Base-by-base conservation (phyloP, 2,113 vertebrate species). In the Bettongia penicillata region DNA sequence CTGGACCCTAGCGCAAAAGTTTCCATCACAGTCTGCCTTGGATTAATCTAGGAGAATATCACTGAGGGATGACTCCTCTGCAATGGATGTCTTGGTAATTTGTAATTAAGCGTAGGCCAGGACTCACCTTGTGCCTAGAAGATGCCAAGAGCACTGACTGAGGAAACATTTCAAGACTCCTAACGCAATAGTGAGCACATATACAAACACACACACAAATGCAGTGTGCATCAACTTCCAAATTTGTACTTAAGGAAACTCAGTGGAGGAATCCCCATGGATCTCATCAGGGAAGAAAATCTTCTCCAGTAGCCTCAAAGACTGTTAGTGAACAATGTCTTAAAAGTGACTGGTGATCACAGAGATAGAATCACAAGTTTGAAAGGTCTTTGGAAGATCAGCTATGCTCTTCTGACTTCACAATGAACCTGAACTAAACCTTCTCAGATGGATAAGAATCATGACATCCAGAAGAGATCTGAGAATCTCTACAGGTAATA, bases 11-110 rank as follows among this genome's bases (percentile, higher is more conserved):
- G 95, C 90, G 68, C 94, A 96, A 94, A 98, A 96, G 97, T 97
- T 98, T 97, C 98, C 98, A 97, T 95, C 97, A 91, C 94, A 77
- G 90, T 91, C 90, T 89, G 93, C 51, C 90, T 97, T 93, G 91
- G 94, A 95, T 92, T 96, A 94, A 93, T 95, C 96, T 93, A 95
- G 92, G 94, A 97, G 43, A 57, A 37, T 43, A 48, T 94, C 50
- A 37, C 84, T 24, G 50, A 93, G 92, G 68, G 37, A 94, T 47
- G 37, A 89, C 5, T 52, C 77, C 68, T 89, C 50, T 49, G 7
- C 77, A 97, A 61, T 25, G 90, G 84, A 95, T 55, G n/a, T 94
- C 93, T 95, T 89, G 95, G 90, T 26, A 43, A 96, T 55, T 90
- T 97, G 91, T 95, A 26, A 51, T 53, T 50, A 89, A 16, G 61